Base-by-base conservation (phyloP, 2,113 vertebrate genomes). In the Lophochroa leadbeateri region DNA sequence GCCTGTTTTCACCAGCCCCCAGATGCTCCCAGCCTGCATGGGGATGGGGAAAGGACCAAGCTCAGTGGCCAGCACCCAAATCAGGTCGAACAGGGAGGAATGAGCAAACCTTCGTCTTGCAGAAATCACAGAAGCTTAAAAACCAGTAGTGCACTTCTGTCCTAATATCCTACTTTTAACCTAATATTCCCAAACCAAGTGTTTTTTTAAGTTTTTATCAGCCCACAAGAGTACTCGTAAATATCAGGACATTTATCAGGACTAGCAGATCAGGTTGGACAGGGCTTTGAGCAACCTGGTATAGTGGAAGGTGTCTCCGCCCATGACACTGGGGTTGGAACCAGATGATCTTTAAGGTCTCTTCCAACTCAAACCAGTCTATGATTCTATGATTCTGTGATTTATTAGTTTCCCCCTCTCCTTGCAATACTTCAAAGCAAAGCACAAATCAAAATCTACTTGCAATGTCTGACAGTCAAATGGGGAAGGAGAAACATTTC, bases 11-110 rank as follows among this genome's bases (percentile, higher is more conserved):
- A 77, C 17, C 44, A 55, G 50, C 9, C 18, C 41, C 25, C 19
- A 52, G 72, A 75, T 1, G 2, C 28, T 53, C 43, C 25, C 57
- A 86, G 68, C 6, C 24, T 65, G 29, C 5, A 11, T 0, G 1
- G 20, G 27, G 23, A 71, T 1, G 1, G 10, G 50, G 55, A 78
- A n/a, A 72, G 23, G 20, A 83, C 61, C 21, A 17, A 57, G 24
- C 7, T 35, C 2, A 0, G 33, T 31, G 57, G 41, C 27, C 44
- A 72, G 52, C 29, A 72, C 10, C 11, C 1, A 3, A 25, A 65
- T 13, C 12, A 27, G 57, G 52, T 9, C 4, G 1, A 53, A 41
- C 2, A n/a, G 25, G 25, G 33, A 88, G 16, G 13, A 92, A 89
- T 7, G 7, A 83, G 39, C 10, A 94, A 77, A 61, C 11, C 7